Evolutionary conservation across 2,113 vertebrate genomes (phyloP).

Genomic region (Neotragus pygmaeus): DNA sequence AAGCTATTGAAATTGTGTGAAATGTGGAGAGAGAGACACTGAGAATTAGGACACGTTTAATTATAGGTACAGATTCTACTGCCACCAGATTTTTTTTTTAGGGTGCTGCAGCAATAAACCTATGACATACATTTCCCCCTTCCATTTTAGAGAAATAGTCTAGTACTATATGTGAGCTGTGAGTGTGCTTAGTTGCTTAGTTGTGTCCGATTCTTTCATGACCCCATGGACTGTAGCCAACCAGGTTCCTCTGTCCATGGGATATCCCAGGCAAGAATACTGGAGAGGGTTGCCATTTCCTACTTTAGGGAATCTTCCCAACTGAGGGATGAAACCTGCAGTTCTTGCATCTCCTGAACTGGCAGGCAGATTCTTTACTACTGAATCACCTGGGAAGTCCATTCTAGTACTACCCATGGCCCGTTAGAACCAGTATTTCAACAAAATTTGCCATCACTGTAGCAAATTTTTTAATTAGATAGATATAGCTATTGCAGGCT

Average conservation of each 20-base stretch:
- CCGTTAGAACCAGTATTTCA: not conserved
- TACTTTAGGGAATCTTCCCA: not conserved
- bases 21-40: not conserved
- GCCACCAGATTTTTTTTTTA: not conserved
- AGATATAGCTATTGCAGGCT: not conserved
- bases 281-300: not conserved
- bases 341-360: not conserved
- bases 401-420: not conserved
- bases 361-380: not conserved
- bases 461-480: not conserved
- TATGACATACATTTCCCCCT: not conserved
- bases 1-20: not conserved
- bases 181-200: not conserved
- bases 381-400: not conserved
- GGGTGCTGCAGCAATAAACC: not conserved
- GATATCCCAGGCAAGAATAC: not conserved
- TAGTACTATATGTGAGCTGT: not conserved
- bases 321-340: not conserved
- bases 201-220: fast-evolving
- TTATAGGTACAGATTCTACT: not conserved
- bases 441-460: not conserved
- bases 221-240: not conserved
- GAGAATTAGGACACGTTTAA: not conserved
- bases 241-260: not conserved
- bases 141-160: not conserved